A percentile compares a stretch with the other conserved stretches of the same genome.
Evolutionary conservation across 2,888 invertebrate genomes (phyloP).

Genomic region (Chironomus riparius): DNA sequence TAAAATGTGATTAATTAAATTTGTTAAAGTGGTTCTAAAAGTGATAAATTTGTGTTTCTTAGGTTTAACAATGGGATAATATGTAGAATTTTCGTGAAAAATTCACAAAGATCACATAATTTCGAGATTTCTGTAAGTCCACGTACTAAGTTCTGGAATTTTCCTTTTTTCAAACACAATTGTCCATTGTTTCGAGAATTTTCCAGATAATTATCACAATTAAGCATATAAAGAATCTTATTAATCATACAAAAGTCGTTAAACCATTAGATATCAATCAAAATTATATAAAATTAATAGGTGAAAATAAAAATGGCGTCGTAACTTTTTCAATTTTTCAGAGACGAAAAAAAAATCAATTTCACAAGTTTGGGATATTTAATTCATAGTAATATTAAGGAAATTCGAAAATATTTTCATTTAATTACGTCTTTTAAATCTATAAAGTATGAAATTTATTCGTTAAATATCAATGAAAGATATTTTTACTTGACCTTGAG

Average conservation of each 20-base stretch:
- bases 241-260: too few relatives aligned
- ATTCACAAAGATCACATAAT: not conserved
- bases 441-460: too few relatives aligned
- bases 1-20: not conserved
- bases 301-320: slow-evolving; percentile 1
- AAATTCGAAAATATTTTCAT: not conserved
- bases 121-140: not conserved
- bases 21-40: not conserved
- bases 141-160: not conserved
- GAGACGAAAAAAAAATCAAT: not conserved
- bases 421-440: not conserved
- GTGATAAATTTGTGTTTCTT: not conserved
- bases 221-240: too few relatives aligned
- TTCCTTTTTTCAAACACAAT: not conserved
- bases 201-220: not conserved
- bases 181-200: not conserved
- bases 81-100: not conserved
- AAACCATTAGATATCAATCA: too few relatives aligned
- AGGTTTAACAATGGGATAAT: not conserved
- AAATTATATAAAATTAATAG: too few relatives aligned
- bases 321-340: not conserved
- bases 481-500: too few relatives aligned
- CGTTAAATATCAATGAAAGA: too few relatives aligned
- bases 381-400: not conserved
- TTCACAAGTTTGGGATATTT: not conserved